Percentiles rank a stretch among this genome's conserved stretches.
Conservation (phyloP, 2,888 invertebrate species). For the Chaitophorus viminalis region DNA sequence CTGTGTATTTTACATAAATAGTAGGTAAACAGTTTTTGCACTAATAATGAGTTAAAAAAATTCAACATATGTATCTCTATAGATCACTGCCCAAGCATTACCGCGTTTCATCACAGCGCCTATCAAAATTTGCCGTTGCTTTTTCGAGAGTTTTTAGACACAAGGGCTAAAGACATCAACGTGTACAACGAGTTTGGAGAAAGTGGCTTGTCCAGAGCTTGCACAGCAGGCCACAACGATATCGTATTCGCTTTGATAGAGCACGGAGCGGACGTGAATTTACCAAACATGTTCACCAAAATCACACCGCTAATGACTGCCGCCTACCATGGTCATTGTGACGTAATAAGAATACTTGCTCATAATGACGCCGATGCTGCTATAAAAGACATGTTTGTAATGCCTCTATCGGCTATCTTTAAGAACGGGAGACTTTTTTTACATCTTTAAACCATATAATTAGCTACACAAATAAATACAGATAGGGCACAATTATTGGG, state of each 20-base stretch:
- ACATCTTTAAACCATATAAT: too few species aligned
- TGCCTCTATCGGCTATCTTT: neutral
- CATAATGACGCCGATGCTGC: slow-evolving; percentile 46
- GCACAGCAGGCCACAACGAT: slow-evolving; percentile 34
- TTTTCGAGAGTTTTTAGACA: slow-evolving; percentile 30
- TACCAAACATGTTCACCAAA: slow-evolving; percentile 34
- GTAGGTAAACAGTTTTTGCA: too few species aligned
- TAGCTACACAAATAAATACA: too few species aligned
- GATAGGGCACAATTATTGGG: too few species aligned
- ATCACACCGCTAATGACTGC: slow-evolving; percentile 48
- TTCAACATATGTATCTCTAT: neutral
- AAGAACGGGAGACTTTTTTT: neutral
- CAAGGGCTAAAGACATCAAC: slow-evolving; percentile 33
- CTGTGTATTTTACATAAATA: too few species aligned
- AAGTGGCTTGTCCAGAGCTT: slow-evolving; percentile 16
- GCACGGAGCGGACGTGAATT: slow-evolving; percentile 32
- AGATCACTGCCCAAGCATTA: slow-evolving; percentile 19
- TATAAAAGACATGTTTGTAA: slow-evolving; percentile 35
- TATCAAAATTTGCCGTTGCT: slow-evolving; percentile 44
- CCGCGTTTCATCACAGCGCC: slow-evolving; percentile 36
- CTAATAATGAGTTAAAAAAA: neutral
- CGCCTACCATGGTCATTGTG: slow-evolving; percentile 33
- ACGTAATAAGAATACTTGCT: slow-evolving; percentile 50
- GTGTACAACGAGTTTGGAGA: slow-evolving; percentile 39
- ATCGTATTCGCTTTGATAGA: slow-evolving; percentile 33